phyloP scores from a whole-genome alignment of 2,888 invertebrate genomes.

The Lochmaea crataegi region DNA sequence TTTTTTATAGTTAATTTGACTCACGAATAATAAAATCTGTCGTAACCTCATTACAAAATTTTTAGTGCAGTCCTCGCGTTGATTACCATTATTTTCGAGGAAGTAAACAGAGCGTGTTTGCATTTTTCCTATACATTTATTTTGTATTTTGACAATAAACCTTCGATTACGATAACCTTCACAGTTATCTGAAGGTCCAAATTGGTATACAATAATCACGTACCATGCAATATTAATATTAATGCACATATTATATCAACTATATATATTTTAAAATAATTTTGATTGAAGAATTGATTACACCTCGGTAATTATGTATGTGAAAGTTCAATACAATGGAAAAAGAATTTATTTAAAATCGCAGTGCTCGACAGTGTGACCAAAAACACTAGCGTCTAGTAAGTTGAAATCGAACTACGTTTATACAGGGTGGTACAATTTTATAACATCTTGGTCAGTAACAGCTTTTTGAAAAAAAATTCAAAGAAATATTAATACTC shows the following conservation, averaged over 20 bases:
- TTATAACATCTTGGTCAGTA: too few species aligned
- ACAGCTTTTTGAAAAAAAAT: too few species aligned
- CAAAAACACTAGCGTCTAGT: too few species aligned
- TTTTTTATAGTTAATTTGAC: too few species aligned
- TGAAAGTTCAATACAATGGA: too few species aligned
- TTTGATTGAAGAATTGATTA: background rate
- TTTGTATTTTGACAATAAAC: conserved; percentile 21
- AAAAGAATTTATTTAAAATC: too few species aligned
- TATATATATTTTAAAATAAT: background rate
- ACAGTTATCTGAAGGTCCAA: background rate
- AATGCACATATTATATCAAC: background rate
- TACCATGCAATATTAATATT: conserved; percentile 10
- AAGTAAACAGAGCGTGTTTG: conserved; percentile 1
- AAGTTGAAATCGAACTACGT: too few species aligned
- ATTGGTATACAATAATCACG: conserved; percentile 10
- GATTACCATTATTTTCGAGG: background rate
- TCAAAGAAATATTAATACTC: too few species aligned
- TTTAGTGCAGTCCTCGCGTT: background rate
- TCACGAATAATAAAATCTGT: background rate
- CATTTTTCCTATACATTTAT: conserved; percentile 2
- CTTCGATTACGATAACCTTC: conserved; percentile 6
- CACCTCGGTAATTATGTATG: background rate
- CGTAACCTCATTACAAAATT: background rate
- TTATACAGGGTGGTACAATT: too few species aligned
- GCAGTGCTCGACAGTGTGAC: too few species aligned